phyloP scores from a whole-genome alignment of 1,140 invertebrate species.

The Bombus waltoni region DNA sequence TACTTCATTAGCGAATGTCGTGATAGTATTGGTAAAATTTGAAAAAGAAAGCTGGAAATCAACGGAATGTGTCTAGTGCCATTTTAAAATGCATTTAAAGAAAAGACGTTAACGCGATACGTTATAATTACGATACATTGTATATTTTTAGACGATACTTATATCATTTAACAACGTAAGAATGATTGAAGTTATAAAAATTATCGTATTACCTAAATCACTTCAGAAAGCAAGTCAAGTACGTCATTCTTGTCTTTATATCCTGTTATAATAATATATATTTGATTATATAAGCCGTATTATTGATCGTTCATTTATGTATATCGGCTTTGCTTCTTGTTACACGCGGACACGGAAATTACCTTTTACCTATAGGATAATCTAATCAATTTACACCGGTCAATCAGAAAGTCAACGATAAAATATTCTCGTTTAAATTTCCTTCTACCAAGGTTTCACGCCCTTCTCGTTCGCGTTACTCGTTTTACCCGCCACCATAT shows the following conservation, averaged over 20 bases:
- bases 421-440: slow-evolving; percentile 19
- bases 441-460: slow-evolving; percentile 32
- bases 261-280: not conserved
- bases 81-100: too few species aligned
- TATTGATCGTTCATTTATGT: slow-evolving; percentile 12
- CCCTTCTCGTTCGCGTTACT: not conserved
- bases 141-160: not conserved
- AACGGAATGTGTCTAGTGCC: too few species aligned
- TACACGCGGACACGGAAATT: slow-evolving; percentile 10
- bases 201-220: not conserved
- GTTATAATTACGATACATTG: not conserved
- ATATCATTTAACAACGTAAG: not conserved
- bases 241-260: too few species aligned
- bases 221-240: not conserved
- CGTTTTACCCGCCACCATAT: not conserved
- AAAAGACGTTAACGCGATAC: not conserved
- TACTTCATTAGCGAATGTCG: too few species aligned
- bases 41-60: too few species aligned
- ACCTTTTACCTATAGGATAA: not conserved
- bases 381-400: slow-evolving; percentile 39
- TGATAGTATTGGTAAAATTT: too few species aligned
- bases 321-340: not conserved
- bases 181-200: not conserved
- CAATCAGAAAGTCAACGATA: slow-evolving; percentile 31
- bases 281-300: not conserved